phyloP scores from a whole-genome alignment of 2,797 vertebrate species.

The Crenuchus spilurus region DNA sequence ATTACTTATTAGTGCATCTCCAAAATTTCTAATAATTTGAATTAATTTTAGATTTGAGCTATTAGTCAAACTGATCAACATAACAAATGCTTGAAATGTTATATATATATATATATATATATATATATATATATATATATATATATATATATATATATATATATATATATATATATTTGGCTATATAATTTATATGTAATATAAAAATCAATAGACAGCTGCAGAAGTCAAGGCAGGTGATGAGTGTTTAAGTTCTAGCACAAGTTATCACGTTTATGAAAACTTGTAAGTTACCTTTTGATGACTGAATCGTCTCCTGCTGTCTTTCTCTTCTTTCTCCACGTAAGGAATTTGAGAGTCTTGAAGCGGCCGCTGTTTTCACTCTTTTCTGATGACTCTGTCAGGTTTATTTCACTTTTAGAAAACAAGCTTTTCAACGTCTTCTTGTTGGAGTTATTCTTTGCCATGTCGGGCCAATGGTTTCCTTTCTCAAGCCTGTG shows the following conservation, averaged over 20 bases:
- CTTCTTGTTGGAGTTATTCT: conserved; percentile 31
- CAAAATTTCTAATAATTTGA: too few relatives aligned
- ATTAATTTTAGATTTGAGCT: too few relatives aligned
- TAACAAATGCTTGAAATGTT: too few relatives aligned
- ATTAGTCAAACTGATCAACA: too few relatives aligned
- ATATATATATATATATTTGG: too few relatives aligned
- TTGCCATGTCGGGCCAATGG: conserved; percentile 32
- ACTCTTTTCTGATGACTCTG: conserved; percentile 27
- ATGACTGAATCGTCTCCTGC: not conserved
- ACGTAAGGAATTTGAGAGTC: conserved; percentile 32
- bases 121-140: too few relatives aligned
- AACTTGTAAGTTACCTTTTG: not conserved
- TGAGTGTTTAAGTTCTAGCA: too few relatives aligned
- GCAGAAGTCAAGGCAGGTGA: not conserved
- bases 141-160: too few relatives aligned
- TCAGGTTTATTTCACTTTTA: conserved; percentile 51
- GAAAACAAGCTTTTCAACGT: conserved; percentile 55
- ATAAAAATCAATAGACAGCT: not conserved
- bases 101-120: too few relatives aligned
- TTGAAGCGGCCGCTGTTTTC: not conserved
- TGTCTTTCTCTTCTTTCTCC: conserved; percentile 48
- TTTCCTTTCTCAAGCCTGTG: too few relatives aligned
- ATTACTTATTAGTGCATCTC: too few relatives aligned
- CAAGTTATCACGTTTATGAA: not conserved
- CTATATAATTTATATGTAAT: too few relatives aligned